Evolutionary conservation across 2,797 vertebrate species (phyloP), one percentile per base, ranked within the genome.

Genomic region (Lepilemur ruficaudatus): DNA sequence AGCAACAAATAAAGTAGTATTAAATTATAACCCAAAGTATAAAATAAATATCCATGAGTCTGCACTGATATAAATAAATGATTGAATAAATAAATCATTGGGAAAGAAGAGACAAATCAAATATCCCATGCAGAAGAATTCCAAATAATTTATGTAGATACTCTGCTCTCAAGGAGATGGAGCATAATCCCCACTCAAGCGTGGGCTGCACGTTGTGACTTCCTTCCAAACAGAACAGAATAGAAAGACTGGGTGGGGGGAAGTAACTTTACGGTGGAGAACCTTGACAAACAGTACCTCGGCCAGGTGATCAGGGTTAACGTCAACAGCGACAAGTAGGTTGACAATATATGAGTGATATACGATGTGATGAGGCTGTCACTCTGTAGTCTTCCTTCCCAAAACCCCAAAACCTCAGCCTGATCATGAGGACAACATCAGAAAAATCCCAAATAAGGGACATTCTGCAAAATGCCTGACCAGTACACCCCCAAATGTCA

Each of bases 11-110:
- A 73, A 93, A 80, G n/a, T 32, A 4, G 8, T 6, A n/a, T 30
- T 94, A 41, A 48, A 48, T 59, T 75, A 30, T 83, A 88, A 82
- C 38, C 79, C 35, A 76, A 38, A 86, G 41, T 28, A 43, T 50
- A 82, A 91, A 88, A 48, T 72, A 76, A 93, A 83, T 61, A 76
- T 88, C 70, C n/a, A 48, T 25, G 59, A 96, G 7, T 84, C 41
- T 25, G 35, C 82, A 55, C 30, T 91, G 18, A 80, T 48, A 23
- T 73, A 86, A 80, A 72, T 72, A 61, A 88, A 65, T 41, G 35
- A 70, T 12, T 61, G 20, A 72, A 57, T 32, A 89, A n/a, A 78
- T 63, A 12, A 87, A 48, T 46, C 41, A 83, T 30, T 57, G 11
- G 25, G 61, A n/a, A 87, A 87, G 43, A 70, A 90, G 48, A 82